These are phyloP conservation scores for Gymnarchus niloticus DNA, from an alignment of 2,113 vertebrate genomes.

Conservation along the genomic window DNA sequence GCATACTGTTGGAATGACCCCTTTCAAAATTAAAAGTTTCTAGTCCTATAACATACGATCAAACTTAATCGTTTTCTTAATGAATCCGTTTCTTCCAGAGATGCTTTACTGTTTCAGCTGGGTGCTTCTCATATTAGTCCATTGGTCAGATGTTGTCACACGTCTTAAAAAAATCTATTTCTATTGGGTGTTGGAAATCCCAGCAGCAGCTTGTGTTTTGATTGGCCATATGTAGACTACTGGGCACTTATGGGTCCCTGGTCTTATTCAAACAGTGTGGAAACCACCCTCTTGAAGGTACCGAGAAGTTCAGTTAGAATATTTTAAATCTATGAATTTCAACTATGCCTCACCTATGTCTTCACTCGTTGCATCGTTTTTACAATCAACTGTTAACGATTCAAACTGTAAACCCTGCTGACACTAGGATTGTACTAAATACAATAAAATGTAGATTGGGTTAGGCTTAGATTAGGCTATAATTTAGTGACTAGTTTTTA, in stretches of 20 bases:
- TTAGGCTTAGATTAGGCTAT: not conserved
- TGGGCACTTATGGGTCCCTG: constrained; percentile 14
- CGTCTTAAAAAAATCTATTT: constrained; percentile 14
- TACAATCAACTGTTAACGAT: not conserved
- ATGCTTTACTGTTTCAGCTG: constrained; percentile 8
- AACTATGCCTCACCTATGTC: not conserved
- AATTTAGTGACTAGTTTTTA: constrained; percentile 31
- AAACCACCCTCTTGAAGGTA: constrained; percentile 3
- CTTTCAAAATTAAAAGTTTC: constrained; percentile 4
- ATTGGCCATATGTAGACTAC: constrained; percentile 19
- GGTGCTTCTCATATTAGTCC: not conserved
- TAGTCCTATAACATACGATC: not conserved
- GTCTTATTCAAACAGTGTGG: not conserved
- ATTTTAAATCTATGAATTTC: constrained; percentile 16
- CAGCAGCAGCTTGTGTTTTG: constrained; percentile 23
- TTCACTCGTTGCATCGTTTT: not conserved
- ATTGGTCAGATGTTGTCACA: constrained; percentile 20
- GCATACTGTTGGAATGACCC: not conserved
- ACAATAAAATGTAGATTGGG: not conserved
- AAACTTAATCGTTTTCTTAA: not conserved
- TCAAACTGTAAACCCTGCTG: not conserved
- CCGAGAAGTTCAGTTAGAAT: not conserved
- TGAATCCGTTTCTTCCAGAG: not conserved
- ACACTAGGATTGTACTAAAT: not conserved
- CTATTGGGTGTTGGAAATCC: constrained; percentile 20